Base-by-base conservation (phyloP, 2,888 invertebrate genomes). In the Cancer borealis region DNA sequence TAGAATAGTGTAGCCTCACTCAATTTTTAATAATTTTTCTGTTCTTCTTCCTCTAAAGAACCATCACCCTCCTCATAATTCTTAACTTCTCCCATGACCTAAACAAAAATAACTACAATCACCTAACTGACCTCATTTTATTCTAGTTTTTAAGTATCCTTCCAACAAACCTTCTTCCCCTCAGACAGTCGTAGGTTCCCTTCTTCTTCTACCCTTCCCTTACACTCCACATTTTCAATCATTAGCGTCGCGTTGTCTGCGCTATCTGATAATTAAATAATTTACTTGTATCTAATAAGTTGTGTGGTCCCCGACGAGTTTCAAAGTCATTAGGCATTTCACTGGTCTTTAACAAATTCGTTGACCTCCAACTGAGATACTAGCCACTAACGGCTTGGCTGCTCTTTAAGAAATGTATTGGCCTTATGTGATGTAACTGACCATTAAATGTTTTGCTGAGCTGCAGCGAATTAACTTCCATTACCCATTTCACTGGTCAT, bases 241-340 rank as follows among this genome's bases (percentile, higher is more conserved):
- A 91, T 91, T 66, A 66, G 73, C 46, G 91, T 91, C 66, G 39
- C 66, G 10, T 39, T 66, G 66, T 21, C 73, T 21, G 91, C 45
- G 45, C 14, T 66, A 39, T 66, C 66, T 46, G n/a, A 91, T 91
- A 39, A 45, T 14, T 60, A 45, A 45, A 45, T 39, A 66, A 45
- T 91, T 91, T 66, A 91, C 91, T 39, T 14, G 84, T 84, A 39
- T 84, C 84, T 84, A 84, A 84, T 84, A 39, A 84, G 84, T 39
- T 39, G 30, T 84, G 39, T 6, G 84, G 84, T 84, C 30, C 39
- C 39, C 39, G 84, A 39, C 84, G 84, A 39, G 84, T 84, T 84
- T 84, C 84, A 84, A 39, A 39, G 84, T 84, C 30, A 39, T 84
- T 30, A 39, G 30, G 14, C 39, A 39, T 39, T 84, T 84, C 84